These are phyloP conservation scores for Lytechinus pictus DNA, from an alignment of 35 echinoderm and acorn worm species.

Conservation along the genomic window DNA sequence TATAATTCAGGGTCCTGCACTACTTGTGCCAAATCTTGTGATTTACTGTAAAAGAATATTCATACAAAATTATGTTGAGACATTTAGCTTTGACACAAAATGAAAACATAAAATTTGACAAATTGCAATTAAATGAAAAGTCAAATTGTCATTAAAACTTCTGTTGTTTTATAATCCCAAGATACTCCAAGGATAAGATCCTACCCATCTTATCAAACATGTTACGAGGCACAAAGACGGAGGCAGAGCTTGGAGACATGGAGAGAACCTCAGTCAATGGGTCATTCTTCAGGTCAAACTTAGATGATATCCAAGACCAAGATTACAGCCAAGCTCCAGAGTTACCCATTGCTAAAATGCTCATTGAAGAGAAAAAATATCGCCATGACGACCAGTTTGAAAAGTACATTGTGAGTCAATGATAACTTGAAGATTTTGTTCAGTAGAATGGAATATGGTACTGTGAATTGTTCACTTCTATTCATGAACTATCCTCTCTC, in stretches of 20 bases:
- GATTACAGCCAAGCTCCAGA: neutral
- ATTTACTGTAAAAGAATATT: too few species aligned
- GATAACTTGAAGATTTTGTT: neutral
- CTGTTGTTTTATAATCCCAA: neutral
- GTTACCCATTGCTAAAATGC: neutral
- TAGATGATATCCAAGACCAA: neutral
- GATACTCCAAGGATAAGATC: neutral
- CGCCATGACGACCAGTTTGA: conserved; percentile 46
- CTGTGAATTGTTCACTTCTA: too few species aligned
- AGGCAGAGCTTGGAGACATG: neutral
- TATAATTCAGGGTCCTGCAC: too few species aligned
- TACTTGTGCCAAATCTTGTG: too few species aligned
- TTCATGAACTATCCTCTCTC: too few species aligned
- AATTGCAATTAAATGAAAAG: too few species aligned
- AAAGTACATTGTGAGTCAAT: conserved; percentile 54
- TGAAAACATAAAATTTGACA: too few species aligned
- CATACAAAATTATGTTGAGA: too few species aligned
- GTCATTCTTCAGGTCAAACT: neutral
- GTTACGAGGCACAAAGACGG: neutral
- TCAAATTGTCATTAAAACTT: too few species aligned
- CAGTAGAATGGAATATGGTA: too few species aligned
- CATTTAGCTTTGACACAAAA: too few species aligned
- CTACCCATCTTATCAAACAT: neutral
- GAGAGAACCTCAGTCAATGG: neutral
- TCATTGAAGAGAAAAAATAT: conserved; percentile 51